Evolutionary conservation across 2,797 vertebrate species (phyloP).

Genomic region (Myotis findleyi): DNA sequence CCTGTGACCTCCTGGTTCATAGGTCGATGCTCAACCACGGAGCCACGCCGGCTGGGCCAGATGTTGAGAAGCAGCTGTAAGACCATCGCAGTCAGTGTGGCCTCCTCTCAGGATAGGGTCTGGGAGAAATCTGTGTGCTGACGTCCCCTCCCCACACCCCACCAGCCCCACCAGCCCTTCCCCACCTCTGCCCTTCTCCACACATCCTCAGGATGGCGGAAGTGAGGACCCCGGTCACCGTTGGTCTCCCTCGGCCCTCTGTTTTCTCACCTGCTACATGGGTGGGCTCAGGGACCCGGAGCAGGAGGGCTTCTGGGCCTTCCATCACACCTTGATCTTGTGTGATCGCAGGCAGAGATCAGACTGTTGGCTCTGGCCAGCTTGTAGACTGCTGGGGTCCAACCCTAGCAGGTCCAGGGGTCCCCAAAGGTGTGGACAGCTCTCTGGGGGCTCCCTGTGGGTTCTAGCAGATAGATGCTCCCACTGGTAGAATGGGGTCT

Average conservation of each 20-base stretch:
- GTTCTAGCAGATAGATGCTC: too few species aligned
- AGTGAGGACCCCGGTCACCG: background rate
- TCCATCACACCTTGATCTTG: background rate
- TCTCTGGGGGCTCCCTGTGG: background rate
- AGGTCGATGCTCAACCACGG: too few species aligned
- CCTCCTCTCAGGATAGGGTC: background rate
- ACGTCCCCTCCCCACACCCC: background rate
- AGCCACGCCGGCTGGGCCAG: too few species aligned
- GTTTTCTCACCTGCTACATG: background rate
- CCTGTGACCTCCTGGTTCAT: too few species aligned
- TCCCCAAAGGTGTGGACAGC: background rate
- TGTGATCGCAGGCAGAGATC: background rate
- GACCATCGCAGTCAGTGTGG: background rate
- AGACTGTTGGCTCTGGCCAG: background rate
- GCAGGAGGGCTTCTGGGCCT: background rate
- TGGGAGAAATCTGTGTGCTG: background rate
- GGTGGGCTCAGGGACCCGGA: background rate
- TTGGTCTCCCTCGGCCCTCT: background rate
- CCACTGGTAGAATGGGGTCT: too few species aligned
- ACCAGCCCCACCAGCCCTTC: background rate
- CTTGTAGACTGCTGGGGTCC: too few species aligned
- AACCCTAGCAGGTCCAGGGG: too few species aligned
- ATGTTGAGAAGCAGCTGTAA: background rate
- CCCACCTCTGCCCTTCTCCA: background rate
- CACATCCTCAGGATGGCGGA: fast-evolving